Base-by-base conservation (phyloP, 2,888 invertebrate species). In the Deilephila porcellus region DNA sequence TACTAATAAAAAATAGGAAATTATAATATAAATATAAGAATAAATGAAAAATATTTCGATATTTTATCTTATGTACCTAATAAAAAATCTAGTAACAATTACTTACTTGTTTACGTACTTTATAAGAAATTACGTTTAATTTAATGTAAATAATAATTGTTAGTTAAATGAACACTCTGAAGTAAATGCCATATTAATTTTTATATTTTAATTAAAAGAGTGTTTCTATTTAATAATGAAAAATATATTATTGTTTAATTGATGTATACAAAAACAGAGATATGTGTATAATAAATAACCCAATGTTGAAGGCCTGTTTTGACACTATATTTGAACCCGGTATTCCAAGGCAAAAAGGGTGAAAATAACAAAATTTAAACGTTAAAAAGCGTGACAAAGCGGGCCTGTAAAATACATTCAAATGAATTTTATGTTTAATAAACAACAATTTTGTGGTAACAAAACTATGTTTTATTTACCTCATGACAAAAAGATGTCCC, bases 121-220 rank as follows among this genome's bases (percentile, higher is more conserved):
- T 71, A 72, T 72, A 75, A 73, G 52, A 25, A 76, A 76, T 67
- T 34, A 62, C 25, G 70, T 74, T 62, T 56, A 73, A 52, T 72
- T 62, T 63, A 70, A 62, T 89, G 88, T 88, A 88, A 86, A 87
- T 88, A 88, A 86, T 83, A 77, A 81, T 84, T 78, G 74, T 80
- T 79, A 83, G 78, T 84, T 82, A 83, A 77, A 73, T 45, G 71
- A 74, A 82, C 84, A 86, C 90, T 88, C 86, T 84, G 85, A 85
- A 82, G 85, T 86, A 87, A 92, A 91, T 93, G 94, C 94, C 94
- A 94, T 94, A 94, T 94, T 94, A 94, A 86, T 87, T 87, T 84
- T 88, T 86, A 87, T 81, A 75, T 78, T 74, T 82, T 83, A 81
- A 81, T 73, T 79, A 74, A 62, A 73, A 60, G 64, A 73, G 67